These are phyloP conservation scores for Oenanthe oenanthe DNA, from an alignment of 2,113 vertebrate species.

Conservation along the genomic window DNA sequence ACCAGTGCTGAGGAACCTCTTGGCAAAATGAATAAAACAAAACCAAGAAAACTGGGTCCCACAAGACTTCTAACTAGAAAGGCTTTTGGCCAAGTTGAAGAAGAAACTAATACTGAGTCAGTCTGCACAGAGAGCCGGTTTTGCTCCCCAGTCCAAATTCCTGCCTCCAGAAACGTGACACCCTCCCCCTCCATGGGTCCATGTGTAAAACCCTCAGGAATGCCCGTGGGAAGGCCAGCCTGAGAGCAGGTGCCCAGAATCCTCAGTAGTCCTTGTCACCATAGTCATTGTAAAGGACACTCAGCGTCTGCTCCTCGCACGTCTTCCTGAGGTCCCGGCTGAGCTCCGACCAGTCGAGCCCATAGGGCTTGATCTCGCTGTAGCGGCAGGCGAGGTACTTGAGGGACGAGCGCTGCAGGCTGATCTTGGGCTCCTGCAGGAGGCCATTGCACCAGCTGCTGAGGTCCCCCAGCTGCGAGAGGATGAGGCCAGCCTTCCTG, in stretches of 20 bases:
- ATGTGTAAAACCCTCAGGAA: constrained; percentile 53
- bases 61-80: constrained; percentile 52
- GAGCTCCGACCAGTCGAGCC: constrained; percentile 91
- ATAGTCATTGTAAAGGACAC: constrained; percentile 94
- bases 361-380: constrained; percentile 93
- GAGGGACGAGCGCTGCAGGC: constrained; percentile 86
- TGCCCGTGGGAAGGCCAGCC: not conserved
- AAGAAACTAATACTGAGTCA: constrained; percentile 44
- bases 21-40: constrained; percentile 48
- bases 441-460: constrained; percentile 92
- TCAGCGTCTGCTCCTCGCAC: constrained; percentile 91
- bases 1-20: constrained; percentile 30
- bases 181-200: constrained; percentile 15
- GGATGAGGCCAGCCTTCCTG: constrained; percentile 95
- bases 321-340: constrained; percentile 92
- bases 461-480: constrained; percentile 91
- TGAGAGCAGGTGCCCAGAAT: not conserved
- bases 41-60: constrained; percentile 51
- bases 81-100: constrained; percentile 25
- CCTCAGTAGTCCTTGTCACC: constrained; percentile 92
- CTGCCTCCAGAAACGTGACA: constrained; percentile 25
- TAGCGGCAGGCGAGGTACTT: constrained; percentile 95
- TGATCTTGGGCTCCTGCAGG: constrained; percentile 93
- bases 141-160: not conserved
- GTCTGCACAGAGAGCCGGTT: not conserved